Percentiles rank a stretch among this genome's conserved stretches.
Evolutionary conservation across 2,113 vertebrate species (phyloP).

Genomic region (Pluvianellus socialis): DNA sequence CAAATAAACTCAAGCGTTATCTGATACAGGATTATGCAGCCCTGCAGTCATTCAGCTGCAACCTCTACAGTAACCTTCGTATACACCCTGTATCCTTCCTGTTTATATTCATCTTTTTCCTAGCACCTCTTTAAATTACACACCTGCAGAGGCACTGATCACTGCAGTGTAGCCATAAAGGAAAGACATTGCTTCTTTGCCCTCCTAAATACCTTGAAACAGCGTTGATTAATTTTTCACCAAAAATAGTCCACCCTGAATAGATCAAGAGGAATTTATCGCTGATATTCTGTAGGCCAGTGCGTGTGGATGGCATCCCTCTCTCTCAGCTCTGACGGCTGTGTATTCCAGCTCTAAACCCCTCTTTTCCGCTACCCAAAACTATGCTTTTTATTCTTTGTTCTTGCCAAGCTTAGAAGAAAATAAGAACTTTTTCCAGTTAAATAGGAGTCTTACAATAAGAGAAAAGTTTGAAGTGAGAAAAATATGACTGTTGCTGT

Average conservation of each 20-base stretch:
- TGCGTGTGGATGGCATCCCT: background rate
- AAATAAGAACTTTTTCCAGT: constrained; percentile 29
- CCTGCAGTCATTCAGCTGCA: constrained; percentile 44
- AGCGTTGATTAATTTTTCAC: background rate
- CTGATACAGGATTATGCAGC: background rate
- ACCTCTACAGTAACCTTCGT: constrained; percentile 26
- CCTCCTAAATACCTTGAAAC: constrained; percentile 59
- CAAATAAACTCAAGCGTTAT: constrained; percentile 10
- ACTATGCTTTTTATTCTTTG: background rate
- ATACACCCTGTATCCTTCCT: constrained; percentile 22
- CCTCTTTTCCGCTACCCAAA: background rate
- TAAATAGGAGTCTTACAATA: constrained; percentile 17
- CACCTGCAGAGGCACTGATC: constrained; percentile 57
- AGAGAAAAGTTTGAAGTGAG: constrained; percentile 40
- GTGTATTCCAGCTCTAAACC: background rate
- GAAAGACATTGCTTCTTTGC: constrained; percentile 63
- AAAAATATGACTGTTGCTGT: constrained; percentile 59
- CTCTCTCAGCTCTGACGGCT: background rate
- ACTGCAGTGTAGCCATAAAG: constrained; percentile 54
- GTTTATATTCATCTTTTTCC: constrained; percentile 55
- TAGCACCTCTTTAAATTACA: constrained; percentile 58
- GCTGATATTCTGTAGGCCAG: background rate
- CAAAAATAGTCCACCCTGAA: background rate
- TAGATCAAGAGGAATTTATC: background rate
- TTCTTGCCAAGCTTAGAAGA: background rate